Evolutionary conservation across 2,888 invertebrate genomes (phyloP).

Genomic region (Timandra comae): DNA sequence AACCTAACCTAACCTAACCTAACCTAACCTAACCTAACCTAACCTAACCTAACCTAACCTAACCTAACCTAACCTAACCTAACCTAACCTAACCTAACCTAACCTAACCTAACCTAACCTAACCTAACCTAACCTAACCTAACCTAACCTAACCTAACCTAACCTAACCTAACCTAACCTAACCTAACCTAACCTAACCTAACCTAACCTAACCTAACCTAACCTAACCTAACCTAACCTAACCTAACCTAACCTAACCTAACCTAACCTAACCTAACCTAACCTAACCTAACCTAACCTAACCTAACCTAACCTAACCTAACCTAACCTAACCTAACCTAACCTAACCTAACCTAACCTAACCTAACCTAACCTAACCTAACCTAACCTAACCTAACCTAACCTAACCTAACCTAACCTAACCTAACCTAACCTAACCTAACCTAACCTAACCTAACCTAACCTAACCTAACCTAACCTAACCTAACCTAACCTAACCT

Average conservation of each 20-base stretch:
- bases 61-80: no score
- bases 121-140: no score
- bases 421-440: neutral
- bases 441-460: neutral
- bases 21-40: no score
- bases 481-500: neutral
- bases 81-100: no score
- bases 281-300: slow-evolving; percentile 6
- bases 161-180: slow-evolving; percentile 2
- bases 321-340: slow-evolving; percentile 6
- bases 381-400: neutral
- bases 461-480: neutral
- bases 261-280: slow-evolving; percentile 6
- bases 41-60: no score
- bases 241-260: slow-evolving; percentile 6
- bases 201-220: no score
- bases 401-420: neutral
- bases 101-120: no score
- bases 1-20: no score
- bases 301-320: slow-evolving; percentile 6
- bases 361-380: neutral
- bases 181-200: no score
- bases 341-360: slow-evolving; percentile 8
- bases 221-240: no score
- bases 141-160: no score